These are phyloP conservation scores for Carduelis carduelis DNA, from an alignment of 2,797 vertebrate genomes.

Conservation along the genomic window DNA sequence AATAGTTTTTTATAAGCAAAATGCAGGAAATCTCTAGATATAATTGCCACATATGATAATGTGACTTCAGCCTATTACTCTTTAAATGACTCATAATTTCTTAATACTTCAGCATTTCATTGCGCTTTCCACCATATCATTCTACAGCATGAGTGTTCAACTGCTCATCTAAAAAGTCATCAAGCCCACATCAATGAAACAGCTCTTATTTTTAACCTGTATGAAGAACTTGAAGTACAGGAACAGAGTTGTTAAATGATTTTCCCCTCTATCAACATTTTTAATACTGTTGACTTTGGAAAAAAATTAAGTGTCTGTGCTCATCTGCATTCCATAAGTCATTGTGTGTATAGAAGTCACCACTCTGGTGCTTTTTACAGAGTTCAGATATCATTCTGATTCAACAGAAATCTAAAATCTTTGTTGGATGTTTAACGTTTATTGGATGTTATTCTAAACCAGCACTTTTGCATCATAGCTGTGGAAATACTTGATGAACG, in stretches of 20 bases:
- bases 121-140: neutral
- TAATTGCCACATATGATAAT: neutral
- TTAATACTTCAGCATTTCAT: neutral
- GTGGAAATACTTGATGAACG: neutral
- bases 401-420: neutral
- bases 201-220: neutral
- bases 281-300: neutral
- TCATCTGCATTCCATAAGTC: neutral
- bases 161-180: neutral
- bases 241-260: neutral
- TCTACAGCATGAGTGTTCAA: neutral
- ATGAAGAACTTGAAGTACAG: neutral
- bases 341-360: neutral
- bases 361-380: neutral
- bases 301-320: neutral
- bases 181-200: neutral
- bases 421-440: neutral
- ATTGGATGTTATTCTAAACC: neutral
- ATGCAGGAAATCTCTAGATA: neutral
- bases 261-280: neutral
- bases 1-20: neutral
- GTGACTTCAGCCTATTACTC: neutral
- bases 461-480: rapidly evolving
- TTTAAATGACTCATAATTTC: neutral
- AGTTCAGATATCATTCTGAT: neutral